Evolutionary conservation across 2,888 invertebrate genomes (phyloP), one percentile per base, ranked within the genome.

Genomic region (Limnephilus auricula): DNA sequence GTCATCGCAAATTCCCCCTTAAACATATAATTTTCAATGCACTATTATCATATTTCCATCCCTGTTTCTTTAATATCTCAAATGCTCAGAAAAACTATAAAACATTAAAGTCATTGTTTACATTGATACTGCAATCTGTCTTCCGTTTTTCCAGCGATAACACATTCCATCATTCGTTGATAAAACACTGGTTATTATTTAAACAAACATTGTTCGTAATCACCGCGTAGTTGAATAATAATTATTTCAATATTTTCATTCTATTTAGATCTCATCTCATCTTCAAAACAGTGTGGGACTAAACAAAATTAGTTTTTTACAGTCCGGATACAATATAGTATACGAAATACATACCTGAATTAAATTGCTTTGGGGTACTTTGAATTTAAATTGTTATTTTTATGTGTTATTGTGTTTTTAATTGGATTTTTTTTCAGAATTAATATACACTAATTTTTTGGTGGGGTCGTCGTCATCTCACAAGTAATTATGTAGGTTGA

Each of bases 371-470:
- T 65, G 9, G 25, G 25, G 65, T 65, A 65, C 65, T 65, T 65
- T 25, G 9, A 9, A 65, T 65, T n/a, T n/a, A 65, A 65, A 65
- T 65, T 65, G 65, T 25, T 65, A 65, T 65, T 65, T 65, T 65
- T 65, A 65, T 65, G 65, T 65, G 65, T 65, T 65, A 65, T 65
- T 65, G 65, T 65, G n/a, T 65, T 65, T 65, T 65, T 65, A 65
- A 65, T 65, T 65, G 65, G 25, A 9, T 65, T 65, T 65, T 40
- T 50, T 65, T 25, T 65, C 65, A n/a, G 65, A 65, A 65, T 65
- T 65, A 65, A 65, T 65, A 65, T 45, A 40, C 15, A 25, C 5
- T 65, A 1, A 25, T 25, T 25, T 25, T 65, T 9, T n/a, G n/a
- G 6, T 65, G 65, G 65, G 25, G 65, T 9, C 65, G n/a, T 25